These are phyloP conservation scores for Hycleus phaleratus DNA, from an alignment of 1,140 invertebrate genomes.

Conservation along the genomic window DNA sequence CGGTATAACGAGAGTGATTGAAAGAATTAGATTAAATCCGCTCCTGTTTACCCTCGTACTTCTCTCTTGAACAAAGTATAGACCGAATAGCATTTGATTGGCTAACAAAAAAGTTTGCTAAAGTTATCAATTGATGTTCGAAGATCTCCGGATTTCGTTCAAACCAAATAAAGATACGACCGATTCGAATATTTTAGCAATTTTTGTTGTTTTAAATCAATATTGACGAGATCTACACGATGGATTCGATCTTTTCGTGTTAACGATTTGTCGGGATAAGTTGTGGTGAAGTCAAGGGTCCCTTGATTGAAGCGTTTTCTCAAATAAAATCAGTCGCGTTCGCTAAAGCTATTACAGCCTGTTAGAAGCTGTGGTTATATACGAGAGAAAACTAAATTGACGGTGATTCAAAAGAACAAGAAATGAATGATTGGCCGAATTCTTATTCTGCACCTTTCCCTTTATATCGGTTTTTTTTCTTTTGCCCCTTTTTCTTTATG, in stretches of 20 bases:
- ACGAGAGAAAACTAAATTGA: constrained; percentile 27
- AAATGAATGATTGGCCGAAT: constrained; percentile 28
- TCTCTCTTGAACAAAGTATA: constrained; percentile 32
- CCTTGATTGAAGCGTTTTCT: constrained; percentile 38
- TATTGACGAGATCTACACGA: too few relatives aligned
- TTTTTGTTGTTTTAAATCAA: too few relatives aligned
- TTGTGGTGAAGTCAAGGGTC: constrained; percentile 37
- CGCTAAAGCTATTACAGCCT: constrained; percentile 34
- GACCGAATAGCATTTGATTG: constrained; percentile 38
- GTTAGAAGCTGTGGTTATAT: constrained; percentile 39
- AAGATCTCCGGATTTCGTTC: not conserved
- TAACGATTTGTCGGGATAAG: constrained; percentile 13
- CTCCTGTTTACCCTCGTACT: not conserved
- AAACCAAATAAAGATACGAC: not conserved
- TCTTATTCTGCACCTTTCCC: constrained; percentile 13
- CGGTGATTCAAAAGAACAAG: constrained; percentile 34
- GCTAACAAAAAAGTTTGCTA: constrained; percentile 38
- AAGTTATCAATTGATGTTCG: constrained; percentile 34
- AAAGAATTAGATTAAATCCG: too few relatives aligned
- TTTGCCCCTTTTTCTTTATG: too few relatives aligned
- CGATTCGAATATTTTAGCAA: constrained; percentile 10
- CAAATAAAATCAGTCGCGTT: constrained; percentile 39
- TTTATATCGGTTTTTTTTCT: not conserved
- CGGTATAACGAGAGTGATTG: too few relatives aligned
- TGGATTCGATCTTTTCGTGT: not conserved